A percentile compares a stretch with the other conserved stretches of the same genome.
These are phyloP conservation scores for Microctenopoma stevenorrisi DNA, from an alignment of 2,797 vertebrate genomes.

Conservation along the genomic window DNA sequence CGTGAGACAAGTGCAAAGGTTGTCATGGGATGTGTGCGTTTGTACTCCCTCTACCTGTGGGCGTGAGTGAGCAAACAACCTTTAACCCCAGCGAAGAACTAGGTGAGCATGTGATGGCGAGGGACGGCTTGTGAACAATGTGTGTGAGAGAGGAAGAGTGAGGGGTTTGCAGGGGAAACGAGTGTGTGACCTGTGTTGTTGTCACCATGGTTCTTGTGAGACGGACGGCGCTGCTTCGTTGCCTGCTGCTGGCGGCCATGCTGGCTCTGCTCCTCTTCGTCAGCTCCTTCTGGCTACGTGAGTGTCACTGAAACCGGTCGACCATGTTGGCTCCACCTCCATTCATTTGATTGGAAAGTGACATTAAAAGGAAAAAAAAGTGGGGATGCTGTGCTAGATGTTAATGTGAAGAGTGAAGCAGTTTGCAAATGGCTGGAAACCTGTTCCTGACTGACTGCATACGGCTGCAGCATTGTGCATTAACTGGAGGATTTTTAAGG, in stretches of 20 bases:
- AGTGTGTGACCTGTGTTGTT: neutral
- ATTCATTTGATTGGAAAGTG: neutral
- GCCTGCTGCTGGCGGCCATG: slow-evolving; percentile 63
- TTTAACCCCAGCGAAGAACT: neutral
- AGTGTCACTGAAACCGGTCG: slow-evolving; percentile 53
- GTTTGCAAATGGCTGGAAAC: too few species aligned
- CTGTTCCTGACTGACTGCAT: too few species aligned
- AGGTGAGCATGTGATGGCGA: slow-evolving; percentile 2
- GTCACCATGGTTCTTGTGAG: slow-evolving; percentile 55
- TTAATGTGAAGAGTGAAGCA: too few species aligned
- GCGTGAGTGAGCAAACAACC: slow-evolving; percentile 5
- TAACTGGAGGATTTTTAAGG: too few species aligned
- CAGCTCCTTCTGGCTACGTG: slow-evolving; percentile 77
- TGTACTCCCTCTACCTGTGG: neutral
- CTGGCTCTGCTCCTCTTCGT: slow-evolving; percentile 72
- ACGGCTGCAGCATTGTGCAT: too few species aligned
- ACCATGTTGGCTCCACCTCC: slow-evolving; percentile 43
- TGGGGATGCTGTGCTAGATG: too few species aligned
- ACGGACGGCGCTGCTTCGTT: slow-evolving; percentile 36
- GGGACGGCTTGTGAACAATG: neutral
- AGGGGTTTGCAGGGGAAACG: neutral
- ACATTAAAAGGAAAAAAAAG: neutral
- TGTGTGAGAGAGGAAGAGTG: neutral
- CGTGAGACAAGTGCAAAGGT: slow-evolving; percentile 43
- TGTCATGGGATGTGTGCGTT: slow-evolving; percentile 3